Conservation (phyloP, 23 tunicate genomes). For the Trididemnum miniatum region DNA sequence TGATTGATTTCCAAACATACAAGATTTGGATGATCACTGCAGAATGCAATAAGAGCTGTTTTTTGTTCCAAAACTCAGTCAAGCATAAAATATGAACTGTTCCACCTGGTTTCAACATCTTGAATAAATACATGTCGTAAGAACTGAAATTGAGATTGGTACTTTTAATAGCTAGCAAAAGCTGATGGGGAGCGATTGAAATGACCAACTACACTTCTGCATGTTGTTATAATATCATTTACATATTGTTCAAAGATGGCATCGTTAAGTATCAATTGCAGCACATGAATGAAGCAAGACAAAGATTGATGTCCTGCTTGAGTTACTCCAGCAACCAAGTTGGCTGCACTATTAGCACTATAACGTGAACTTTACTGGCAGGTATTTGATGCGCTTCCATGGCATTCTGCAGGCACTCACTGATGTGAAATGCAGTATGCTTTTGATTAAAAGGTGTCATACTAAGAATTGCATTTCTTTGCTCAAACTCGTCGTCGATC, state of each 20-base stretch:
- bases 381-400: neutral
- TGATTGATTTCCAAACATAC: neutral
- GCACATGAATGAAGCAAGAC: neutral
- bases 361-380: neutral
- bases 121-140: neutral
- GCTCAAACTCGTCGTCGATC: neutral
- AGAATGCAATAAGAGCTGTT: neutral
- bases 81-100: neutral
- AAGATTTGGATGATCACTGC: neutral
- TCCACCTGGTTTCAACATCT: conserved; percentile 6
- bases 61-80: neutral
- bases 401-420: neutral
- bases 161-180: too few relatives aligned
- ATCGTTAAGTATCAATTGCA: neutral
- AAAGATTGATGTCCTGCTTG: neutral
- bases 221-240: neutral
- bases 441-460: neutral
- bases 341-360: neutral
- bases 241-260: neutral
- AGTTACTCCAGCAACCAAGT: neutral
- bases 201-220: neutral
- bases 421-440: neutral
- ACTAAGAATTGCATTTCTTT: neutral
- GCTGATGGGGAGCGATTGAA: neutral
- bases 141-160: neutral